phyloP scores from a whole-genome alignment of 92 coral and sea anemone species.

The Zoanthus sociatus region DNA sequence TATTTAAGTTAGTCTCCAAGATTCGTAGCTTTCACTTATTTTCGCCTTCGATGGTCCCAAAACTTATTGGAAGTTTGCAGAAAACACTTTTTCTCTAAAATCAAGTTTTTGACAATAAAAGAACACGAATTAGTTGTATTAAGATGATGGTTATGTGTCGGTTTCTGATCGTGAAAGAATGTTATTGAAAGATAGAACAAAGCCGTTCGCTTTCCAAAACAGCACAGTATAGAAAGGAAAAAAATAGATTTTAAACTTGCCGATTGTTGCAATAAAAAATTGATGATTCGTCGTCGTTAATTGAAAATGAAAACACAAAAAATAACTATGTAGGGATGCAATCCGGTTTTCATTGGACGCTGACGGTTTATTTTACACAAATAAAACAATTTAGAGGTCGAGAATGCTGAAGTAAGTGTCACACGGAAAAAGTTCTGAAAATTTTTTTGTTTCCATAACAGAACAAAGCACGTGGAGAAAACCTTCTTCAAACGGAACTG shows the following conservation, averaged over 20 bases:
- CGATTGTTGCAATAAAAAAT: conserved; percentile 18
- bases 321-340: neutral
- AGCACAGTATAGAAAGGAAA: neutral
- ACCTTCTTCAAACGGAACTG: conserved; percentile 8
- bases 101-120: neutral
- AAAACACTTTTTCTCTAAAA: neutral
- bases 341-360: neutral
- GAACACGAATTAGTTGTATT: neutral
- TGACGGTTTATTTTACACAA: neutral
- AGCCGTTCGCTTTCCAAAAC: neutral
- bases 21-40: neutral
- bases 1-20: neutral
- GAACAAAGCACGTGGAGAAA: conserved; percentile 42
- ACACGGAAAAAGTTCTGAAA: neutral
- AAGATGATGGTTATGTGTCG: neutral
- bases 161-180: neutral
- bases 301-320: neutral
- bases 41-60: too few species aligned
- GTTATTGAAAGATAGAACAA: neutral
- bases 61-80: too few species aligned
- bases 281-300: neutral
- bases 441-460: conserved; percentile 43
- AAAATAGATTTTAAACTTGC: neutral
- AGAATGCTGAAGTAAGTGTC: neutral
- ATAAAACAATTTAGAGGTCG: neutral